Base-by-base conservation (phyloP, 1,140 invertebrate genomes). In the Oncopeltus fasciatus region DNA sequence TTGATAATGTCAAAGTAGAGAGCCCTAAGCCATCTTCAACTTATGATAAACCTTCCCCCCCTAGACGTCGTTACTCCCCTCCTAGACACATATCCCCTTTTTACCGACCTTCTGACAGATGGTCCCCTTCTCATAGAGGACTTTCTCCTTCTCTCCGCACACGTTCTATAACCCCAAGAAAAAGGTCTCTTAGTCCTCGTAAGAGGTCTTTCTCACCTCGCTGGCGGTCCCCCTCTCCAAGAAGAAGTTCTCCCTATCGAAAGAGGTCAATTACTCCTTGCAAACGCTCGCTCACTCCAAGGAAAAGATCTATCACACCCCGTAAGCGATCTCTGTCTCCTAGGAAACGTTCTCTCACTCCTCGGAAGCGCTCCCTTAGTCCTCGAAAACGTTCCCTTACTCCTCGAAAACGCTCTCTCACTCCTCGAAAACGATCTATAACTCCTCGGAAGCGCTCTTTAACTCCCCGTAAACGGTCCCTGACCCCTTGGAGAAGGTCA, bases 281-380 rank as follows among this genome's bases (percentile, higher is more conserved):
- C 8, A 51, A 28, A 20, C n/a, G 29, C 16, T 62, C 61, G 2
- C 28, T 28, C 9, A 31, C 49, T 27, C 49, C 49, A 14, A 53
- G 53, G 14, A 56, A 51, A 16, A 53, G 53, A 57, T 53, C 51
- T 43, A 4, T 44, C 2, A 27, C 61, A 2, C 61, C 56, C 2
- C 58, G 57, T 18, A 58, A 31, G 43, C 33, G 57, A 20, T 63
- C 61, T 11, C 44, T 21, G 8, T 59, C 61, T 28, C 57, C 56
- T 2, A 20, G 58, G 2, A 58, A 43, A 18, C 24, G 58, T 24
- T 27, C 58, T 24, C 8, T 44, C 8, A 44, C 58, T 11, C 56
- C 56, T 33, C n/a, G 56, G 26, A 29, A 28, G 33, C 18, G 31
- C 3, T 57, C 56, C 1, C 11, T 33, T 11, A 33, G 28, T 18